These are phyloP conservation scores for Empidonax alnorum DNA, from an alignment of 2,113 vertebrate species.

Conservation along the genomic window DNA sequence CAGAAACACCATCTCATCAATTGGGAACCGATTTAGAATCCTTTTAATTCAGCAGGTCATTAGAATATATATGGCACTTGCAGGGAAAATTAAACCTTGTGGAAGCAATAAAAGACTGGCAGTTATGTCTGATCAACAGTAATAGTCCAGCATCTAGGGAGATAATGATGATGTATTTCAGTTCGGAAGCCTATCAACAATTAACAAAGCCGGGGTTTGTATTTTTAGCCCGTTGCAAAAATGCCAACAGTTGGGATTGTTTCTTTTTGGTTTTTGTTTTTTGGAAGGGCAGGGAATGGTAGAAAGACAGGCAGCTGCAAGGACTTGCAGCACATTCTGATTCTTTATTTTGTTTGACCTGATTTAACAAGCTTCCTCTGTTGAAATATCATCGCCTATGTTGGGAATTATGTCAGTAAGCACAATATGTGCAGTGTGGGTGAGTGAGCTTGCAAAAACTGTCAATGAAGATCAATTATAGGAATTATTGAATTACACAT, in stretches of 20 bases:
- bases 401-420: slow-evolving; percentile 68
- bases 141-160: not conserved
- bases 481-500: slow-evolving; percentile 63
- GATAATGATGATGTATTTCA: not conserved
- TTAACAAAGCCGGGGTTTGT: not conserved
- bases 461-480: slow-evolving; percentile 68
- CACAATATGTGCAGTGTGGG: slow-evolving; percentile 65
- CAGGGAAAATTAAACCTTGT: slow-evolving; percentile 15
- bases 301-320: slow-evolving; percentile 40
- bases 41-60: slow-evolving; percentile 36
- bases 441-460: slow-evolving; percentile 64
- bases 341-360: slow-evolving; percentile 61
- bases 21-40: not conserved
- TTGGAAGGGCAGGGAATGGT: not conserved
- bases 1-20: not conserved
- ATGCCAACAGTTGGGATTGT: not conserved
- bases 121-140: slow-evolving; percentile 25
- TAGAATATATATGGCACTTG: slow-evolving; percentile 28
- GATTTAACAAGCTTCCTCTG: slow-evolving; percentile 61
- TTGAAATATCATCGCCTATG: slow-evolving; percentile 63
- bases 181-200: not conserved
- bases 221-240: not conserved
- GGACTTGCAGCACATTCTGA: slow-evolving; percentile 17
- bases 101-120: slow-evolving; percentile 10
- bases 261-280: not conserved